Conservation (phyloP, 2,113 vertebrate species). For the Scopus umbretta region DNA sequence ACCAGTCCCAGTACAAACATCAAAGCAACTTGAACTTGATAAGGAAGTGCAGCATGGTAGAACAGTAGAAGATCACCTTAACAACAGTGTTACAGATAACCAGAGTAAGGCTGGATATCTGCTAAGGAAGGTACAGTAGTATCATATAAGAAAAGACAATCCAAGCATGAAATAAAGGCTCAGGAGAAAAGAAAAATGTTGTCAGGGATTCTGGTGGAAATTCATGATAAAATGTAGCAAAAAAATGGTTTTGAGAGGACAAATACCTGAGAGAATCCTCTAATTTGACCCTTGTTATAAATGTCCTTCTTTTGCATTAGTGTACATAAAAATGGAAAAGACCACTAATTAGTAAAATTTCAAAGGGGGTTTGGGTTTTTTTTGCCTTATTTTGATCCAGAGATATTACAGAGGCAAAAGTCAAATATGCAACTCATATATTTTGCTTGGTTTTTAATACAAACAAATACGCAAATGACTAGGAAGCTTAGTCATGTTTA, state of each 20-base stretch:
- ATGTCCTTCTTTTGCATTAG: not conserved
- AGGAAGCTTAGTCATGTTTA: not conserved
- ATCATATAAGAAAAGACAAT: not conserved
- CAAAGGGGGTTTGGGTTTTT: rapidly evolving
- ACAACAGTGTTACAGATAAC: not conserved
- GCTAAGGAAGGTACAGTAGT: not conserved
- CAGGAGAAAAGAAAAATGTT: not conserved
- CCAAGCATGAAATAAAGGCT: not conserved
- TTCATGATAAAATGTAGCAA: not conserved
- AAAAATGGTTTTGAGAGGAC: not conserved
- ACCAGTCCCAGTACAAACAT: not conserved
- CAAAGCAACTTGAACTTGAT: not conserved
- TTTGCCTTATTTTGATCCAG: not conserved
- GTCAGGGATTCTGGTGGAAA: not conserved
- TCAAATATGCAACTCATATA: not conserved
- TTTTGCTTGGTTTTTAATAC: no score
- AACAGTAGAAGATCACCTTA: not conserved
- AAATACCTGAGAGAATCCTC: not conserved
- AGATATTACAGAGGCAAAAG: not conserved
- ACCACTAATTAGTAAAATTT: not conserved
- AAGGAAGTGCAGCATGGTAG: rapidly evolving
- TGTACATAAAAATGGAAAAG: not conserved
- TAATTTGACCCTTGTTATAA: not conserved
- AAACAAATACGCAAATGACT: not conserved
- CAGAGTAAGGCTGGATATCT: not conserved